Conservation (phyloP, 2,797 vertebrate species). For the Brachyrhaphis roseni region DNA sequence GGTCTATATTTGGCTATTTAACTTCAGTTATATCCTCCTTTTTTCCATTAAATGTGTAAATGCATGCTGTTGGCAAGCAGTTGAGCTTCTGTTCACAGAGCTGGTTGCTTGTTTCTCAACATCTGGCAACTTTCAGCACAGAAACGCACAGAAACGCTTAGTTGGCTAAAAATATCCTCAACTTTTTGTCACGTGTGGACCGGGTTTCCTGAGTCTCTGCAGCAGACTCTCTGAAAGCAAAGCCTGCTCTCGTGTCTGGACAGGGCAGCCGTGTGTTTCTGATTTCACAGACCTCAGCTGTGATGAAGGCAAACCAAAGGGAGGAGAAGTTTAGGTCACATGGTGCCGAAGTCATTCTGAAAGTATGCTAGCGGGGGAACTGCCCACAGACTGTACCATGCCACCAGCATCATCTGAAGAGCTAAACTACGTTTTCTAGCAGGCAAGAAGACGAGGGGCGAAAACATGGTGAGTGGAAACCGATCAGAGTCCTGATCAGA, state of each 20-base stretch:
- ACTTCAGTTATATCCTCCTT: no score
- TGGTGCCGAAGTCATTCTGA: slow-evolving; percentile 69
- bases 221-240: not conserved
- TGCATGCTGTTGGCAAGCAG: no score
- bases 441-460: slow-evolving; percentile 35
- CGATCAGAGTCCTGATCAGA: slow-evolving; percentile 26
- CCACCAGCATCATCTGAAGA: slow-evolving; percentile 43
- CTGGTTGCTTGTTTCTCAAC: no score
- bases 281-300: slow-evolving; percentile 47
- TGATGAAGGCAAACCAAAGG: slow-evolving; percentile 29
- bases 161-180: slow-evolving; percentile 18
- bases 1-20: no score
- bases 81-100: no score
- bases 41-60: no score
- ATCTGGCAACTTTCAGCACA: not conserved
- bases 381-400: slow-evolving; percentile 43
- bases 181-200: not conserved
- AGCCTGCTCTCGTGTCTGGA: slow-evolving; percentile 31
- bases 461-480: slow-evolving; percentile 77
- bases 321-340: slow-evolving; percentile 61
- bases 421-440: slow-evolving; percentile 13
- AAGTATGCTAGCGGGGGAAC: slow-evolving; percentile 54
- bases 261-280: slow-evolving; percentile 57
- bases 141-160: not conserved
- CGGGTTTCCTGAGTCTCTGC: not conserved